These are phyloP conservation scores for Clinocottus analis DNA, from an alignment of 2,113 vertebrate species.

Conservation along the genomic window DNA sequence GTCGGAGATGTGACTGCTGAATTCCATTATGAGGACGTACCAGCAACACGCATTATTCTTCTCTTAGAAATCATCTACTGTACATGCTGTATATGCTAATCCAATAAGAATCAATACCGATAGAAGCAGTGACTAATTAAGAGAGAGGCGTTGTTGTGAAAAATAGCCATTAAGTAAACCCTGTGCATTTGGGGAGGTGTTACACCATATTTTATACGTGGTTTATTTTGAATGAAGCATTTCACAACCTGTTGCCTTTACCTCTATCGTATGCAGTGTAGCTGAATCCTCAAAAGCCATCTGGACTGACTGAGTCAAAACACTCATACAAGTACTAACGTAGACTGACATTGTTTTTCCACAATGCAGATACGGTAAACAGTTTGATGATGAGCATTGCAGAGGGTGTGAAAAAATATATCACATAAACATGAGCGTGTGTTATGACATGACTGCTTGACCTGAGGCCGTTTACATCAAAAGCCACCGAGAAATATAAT, in stretches of 20 bases:
- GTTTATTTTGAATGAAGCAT: constrained; percentile 59
- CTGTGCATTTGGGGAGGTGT: constrained; percentile 23
- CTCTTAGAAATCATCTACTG: constrained; percentile 17
- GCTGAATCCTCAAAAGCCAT: constrained; percentile 49
- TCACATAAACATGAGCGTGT: constrained; percentile 21
- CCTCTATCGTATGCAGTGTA: constrained; percentile 24
- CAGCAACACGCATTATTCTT: constrained; percentile 18
- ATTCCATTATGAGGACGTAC: constrained; percentile 9
- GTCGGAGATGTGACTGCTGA: constrained; percentile 6
- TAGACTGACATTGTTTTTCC: constrained; percentile 53
- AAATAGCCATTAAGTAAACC: constrained; percentile 22
- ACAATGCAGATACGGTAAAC: constrained; percentile 43
- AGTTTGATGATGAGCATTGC: constrained; percentile 46
- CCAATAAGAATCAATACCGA: not conserved
- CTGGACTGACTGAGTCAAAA: constrained; percentile 32
- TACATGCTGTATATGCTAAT: not conserved
- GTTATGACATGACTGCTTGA: constrained; percentile 13
- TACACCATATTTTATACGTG: constrained; percentile 21
- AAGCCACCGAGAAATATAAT: not conserved
- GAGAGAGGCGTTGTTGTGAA: constrained; percentile 2
- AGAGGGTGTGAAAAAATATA: constrained; percentile 56
- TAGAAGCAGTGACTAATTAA: not conserved
- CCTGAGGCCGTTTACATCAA: constrained; percentile 6
- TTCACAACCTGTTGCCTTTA: constrained; percentile 56
- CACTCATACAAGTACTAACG: constrained; percentile 27